Percentiles rank a stretch among this genome's conserved stretches.
phyloP scores from a whole-genome alignment of 2,113 vertebrate genomes.

The Numida meleagris region DNA sequence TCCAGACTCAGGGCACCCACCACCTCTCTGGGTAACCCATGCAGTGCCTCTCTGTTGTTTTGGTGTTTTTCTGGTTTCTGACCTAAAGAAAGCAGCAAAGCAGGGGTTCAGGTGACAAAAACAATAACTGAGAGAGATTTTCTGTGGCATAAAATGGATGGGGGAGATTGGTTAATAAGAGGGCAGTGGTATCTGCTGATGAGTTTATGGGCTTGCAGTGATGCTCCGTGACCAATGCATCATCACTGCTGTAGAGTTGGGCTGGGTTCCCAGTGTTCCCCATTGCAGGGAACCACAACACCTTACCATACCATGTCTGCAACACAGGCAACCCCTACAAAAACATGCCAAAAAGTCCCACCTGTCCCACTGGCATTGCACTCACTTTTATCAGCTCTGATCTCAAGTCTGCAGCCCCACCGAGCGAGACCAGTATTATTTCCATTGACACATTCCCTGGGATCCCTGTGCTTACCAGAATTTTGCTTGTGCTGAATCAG shows the following conservation, averaged over 20 bases:
- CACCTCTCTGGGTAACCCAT: too few species aligned
- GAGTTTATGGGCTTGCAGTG: neutral
- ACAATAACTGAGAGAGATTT: neutral
- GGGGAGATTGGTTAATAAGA: neutral
- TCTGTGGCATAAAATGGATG: neutral
- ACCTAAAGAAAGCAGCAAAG: neutral
- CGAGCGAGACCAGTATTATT: neutral
- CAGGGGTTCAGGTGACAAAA: neutral
- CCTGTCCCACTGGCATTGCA: fast-evolving
- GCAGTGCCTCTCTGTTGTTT: neutral
- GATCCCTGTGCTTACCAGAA: neutral
- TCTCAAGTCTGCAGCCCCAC: neutral
- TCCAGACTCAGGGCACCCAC: too few species aligned
- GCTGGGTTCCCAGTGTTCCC: fast-evolving
- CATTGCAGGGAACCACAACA: neutral
- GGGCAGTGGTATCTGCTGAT: neutral
- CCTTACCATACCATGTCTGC: neutral
- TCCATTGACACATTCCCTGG: neutral
- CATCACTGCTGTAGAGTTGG: neutral
- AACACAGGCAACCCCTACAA: neutral
- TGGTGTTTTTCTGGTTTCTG: neutral
- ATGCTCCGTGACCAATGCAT: neutral
- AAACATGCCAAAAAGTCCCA: neutral
- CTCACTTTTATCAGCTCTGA: neutral
- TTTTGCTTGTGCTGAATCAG: neutral